Conservation (phyloP, 2,888 invertebrate species). For the Diadegma fenestrale region DNA sequence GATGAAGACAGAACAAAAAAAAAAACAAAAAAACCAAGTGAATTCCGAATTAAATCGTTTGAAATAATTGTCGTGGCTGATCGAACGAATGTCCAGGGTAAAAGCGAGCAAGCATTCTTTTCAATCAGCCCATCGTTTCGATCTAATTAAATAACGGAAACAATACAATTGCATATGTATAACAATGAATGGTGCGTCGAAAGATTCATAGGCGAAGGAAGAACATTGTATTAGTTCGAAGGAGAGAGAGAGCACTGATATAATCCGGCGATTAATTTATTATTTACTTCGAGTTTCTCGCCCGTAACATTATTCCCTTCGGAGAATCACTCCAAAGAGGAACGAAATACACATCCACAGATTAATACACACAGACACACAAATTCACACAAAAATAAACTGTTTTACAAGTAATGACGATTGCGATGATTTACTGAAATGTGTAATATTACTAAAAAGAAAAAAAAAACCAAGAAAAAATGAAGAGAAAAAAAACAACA, state of each 20-base stretch:
- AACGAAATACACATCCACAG: slow-evolving; percentile 47
- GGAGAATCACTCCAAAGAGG: slow-evolving; percentile 65
- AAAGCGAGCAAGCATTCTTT: slow-evolving; percentile 48
- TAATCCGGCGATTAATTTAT: slow-evolving; percentile 66
- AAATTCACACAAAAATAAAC: slow-evolving; percentile 32
- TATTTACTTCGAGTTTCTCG: slow-evolving; percentile 69
- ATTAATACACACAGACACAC: slow-evolving; percentile 40
- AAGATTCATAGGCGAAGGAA: slow-evolving; percentile 12
- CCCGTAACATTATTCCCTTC: slow-evolving; percentile 33
- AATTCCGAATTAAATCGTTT: slow-evolving; percentile 29
- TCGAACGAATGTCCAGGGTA: slow-evolving; percentile 61
- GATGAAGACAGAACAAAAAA: background rate
- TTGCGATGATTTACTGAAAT: slow-evolving; percentile 78
- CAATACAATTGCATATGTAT: slow-evolving; percentile 13
- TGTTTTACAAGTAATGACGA: slow-evolving; percentile 67
- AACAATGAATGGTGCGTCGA: slow-evolving; percentile 6
- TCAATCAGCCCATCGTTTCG: slow-evolving; percentile 25
- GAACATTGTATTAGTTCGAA: slow-evolving; percentile 31
- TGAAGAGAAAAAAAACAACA: slow-evolving; percentile 1
- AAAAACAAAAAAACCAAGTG: background rate
- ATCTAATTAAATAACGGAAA: slow-evolving; percentile 3
- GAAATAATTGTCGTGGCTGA: slow-evolving; percentile 43
- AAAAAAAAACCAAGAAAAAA: slow-evolving; percentile 67
- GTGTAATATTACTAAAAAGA: slow-evolving; percentile 77
- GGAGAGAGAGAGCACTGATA: slow-evolving; percentile 64